Evolutionary conservation across 2,888 invertebrate species (phyloP).

Genomic region (Platerodrilus igneus): DNA sequence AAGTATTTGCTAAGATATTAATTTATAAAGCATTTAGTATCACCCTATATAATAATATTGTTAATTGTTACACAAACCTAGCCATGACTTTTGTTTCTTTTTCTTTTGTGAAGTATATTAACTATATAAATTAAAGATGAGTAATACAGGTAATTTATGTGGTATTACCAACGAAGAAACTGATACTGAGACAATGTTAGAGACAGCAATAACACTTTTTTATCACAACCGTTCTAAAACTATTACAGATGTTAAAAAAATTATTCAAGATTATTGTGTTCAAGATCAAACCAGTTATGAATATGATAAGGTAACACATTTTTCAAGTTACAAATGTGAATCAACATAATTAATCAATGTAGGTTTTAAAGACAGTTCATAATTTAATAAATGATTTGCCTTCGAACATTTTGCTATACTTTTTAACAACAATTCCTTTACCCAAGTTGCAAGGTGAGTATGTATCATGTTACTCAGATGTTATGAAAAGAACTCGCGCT

Average conservation of each 20-base stretch:
- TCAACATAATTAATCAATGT: conserved; percentile 13
- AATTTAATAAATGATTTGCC: conserved; percentile 41
- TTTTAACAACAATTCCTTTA: conserved; percentile 42
- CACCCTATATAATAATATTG: too few species aligned
- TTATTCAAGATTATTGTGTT: conserved; percentile 38
- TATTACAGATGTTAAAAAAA: conserved; percentile 37
- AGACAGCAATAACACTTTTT: conserved; percentile 41
- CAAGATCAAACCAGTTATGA: conserved; percentile 36
- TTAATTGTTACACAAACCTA: too few species aligned
- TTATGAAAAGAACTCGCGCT: conserved; percentile 17
- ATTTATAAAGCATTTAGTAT: too few species aligned
- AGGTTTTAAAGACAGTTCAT: conserved; percentile 40
- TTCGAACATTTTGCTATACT: conserved; percentile 41
- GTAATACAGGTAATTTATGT: too few species aligned
- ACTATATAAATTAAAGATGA: too few species aligned
- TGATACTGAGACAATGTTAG: conserved; percentile 40
- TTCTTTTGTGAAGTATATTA: too few species aligned
- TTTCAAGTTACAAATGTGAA: background rate
- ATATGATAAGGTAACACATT: conserved; percentile 37
- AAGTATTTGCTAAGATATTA: too few species aligned
- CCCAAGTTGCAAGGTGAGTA: conserved; percentile 32
- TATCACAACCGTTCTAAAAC: conserved; percentile 39
- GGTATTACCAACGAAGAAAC: too few species aligned
- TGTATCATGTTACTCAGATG: conserved; percentile 13
- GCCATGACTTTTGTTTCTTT: too few species aligned